Conservation (phyloP, 2,888 invertebrate species). For the Escarpia spicata region DNA sequence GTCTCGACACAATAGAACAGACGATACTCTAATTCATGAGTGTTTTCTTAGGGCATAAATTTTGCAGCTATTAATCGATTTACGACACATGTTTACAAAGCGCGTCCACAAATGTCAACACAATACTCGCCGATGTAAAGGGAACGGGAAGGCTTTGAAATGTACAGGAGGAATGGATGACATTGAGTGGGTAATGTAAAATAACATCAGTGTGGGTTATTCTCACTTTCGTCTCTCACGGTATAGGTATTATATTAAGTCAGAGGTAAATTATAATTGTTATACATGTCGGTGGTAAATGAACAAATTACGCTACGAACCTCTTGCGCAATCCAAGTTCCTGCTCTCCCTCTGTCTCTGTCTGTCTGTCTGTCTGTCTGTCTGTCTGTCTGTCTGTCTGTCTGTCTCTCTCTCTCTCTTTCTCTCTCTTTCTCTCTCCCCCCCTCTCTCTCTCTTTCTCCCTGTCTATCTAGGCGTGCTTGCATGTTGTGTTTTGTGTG, state of each 20-base stretch:
- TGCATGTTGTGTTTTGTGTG: slow-evolving; percentile 1
- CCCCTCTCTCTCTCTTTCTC: not conserved
- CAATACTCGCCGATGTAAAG: not conserved
- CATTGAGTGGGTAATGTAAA: not conserved
- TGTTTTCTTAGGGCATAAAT: not conserved
- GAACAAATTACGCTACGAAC: too few species aligned
- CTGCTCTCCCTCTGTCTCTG: not conserved
- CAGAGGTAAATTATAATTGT: too few species aligned
- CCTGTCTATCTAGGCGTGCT: not conserved
- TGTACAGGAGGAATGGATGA: not conserved
- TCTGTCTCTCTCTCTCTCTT: slow-evolving; percentile 21
- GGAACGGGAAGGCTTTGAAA: not conserved
- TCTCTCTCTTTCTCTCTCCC: slow-evolving; percentile 20
- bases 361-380: not conserved
- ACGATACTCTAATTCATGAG: not conserved
- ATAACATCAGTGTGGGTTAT: too few species aligned
- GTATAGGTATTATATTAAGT: too few species aligned
- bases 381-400: slow-evolving; percentile 18
- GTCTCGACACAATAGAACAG: not conserved
- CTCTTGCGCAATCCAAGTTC: too few species aligned
- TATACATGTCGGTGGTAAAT: too few species aligned
- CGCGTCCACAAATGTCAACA: not conserved
- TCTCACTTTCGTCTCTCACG: too few species aligned
- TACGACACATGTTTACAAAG: not conserved
- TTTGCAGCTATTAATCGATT: not conserved